Base-by-base conservation (phyloP, 2,797 vertebrate genomes). In the Falco cherrug region DNA sequence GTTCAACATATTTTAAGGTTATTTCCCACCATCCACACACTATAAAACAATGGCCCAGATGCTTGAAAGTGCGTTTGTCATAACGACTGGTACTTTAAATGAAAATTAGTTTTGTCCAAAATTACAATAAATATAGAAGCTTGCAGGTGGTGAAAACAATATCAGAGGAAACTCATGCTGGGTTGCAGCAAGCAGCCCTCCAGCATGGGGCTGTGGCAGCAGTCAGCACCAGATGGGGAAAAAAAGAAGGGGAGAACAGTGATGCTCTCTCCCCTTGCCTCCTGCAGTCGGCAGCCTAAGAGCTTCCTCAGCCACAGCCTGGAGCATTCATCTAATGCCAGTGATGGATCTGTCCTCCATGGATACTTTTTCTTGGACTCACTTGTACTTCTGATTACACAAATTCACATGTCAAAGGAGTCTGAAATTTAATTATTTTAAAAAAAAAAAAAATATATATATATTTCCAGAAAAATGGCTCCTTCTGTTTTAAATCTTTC, bases 281-380 rank as follows among this genome's bases (percentile, higher is more conserved):
- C 33, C 15, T n/a, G 37, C 0, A 0, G 28, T 21, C 0, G 0
- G 22, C 67, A 89, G 63, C 56, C 28, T 18, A 31, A 64, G 26
- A 37, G 20, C 19, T 64, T 85, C 39, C 17, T 57, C 56, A 74
- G 37, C 9, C 31, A 3, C 39, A 85, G 51, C 31, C 22, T 1
- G 6, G 39, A 65, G 19, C 64, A 54, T 54, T 15, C 75, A 11
- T 35, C 61, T 82, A 43, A 41, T 5, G 28, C 13, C 31, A 48
- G 39, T 73, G 53, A 41, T 41, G 54, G 17, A 45, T 60, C 16
- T 80, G 39, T 47, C 17, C 53, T 78, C 28, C n/a, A 7, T 7
- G 50, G 31, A 53, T 37, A 18, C 22, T 31, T 64, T 31, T 64
- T 67, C 13, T 67, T 63, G 60, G 20, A 74, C 43, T 84, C 33